Conservation (phyloP, 2,797 vertebrate species). For the Takifugu rubripes region DNA sequence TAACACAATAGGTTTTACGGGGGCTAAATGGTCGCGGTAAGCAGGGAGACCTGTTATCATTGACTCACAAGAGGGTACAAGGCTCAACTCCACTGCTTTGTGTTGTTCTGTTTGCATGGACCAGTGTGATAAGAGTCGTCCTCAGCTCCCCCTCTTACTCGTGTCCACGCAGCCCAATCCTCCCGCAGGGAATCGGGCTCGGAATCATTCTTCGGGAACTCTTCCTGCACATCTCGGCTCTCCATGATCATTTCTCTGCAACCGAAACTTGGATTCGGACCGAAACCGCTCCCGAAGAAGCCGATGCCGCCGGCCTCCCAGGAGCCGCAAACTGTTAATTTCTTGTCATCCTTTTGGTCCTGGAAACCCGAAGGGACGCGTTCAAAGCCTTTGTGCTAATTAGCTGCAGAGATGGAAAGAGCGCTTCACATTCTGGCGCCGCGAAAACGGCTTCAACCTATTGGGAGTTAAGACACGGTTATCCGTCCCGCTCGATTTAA, state of each 20-base stretch:
- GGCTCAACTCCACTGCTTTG: constrained; percentile 27
- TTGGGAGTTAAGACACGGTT: constrained; percentile 21
- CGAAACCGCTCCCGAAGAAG: constrained; percentile 3
- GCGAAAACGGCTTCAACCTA: constrained; percentile 18
- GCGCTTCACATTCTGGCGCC: constrained; percentile 25
- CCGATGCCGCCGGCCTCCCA: constrained; percentile 5
- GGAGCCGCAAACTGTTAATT: constrained; percentile 14
- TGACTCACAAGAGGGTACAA: constrained; percentile 48
- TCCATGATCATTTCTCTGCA: not conserved
- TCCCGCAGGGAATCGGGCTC: not conserved
- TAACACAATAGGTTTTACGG: constrained; percentile 29
- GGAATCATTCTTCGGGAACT: not conserved
- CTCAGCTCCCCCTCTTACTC: not conserved
- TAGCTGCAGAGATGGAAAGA: constrained; percentile 28
- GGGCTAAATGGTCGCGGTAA: constrained; percentile 10
- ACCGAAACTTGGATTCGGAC: not conserved
- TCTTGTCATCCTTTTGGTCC: constrained; percentile 22
- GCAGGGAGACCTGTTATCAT: constrained; percentile 36
- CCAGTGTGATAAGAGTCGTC: constrained; percentile 40
- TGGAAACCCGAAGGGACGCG: constrained; percentile 23
- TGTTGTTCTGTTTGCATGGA: constrained; percentile 43
- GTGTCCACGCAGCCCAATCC: constrained; percentile 11
- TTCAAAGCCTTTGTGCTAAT: constrained; percentile 37
- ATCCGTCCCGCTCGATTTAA: constrained; percentile 3
- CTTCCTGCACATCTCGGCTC: not conserved